phyloP scores from a whole-genome alignment of 2,113 vertebrate genomes.

The Camelus bactrianus region DNA sequence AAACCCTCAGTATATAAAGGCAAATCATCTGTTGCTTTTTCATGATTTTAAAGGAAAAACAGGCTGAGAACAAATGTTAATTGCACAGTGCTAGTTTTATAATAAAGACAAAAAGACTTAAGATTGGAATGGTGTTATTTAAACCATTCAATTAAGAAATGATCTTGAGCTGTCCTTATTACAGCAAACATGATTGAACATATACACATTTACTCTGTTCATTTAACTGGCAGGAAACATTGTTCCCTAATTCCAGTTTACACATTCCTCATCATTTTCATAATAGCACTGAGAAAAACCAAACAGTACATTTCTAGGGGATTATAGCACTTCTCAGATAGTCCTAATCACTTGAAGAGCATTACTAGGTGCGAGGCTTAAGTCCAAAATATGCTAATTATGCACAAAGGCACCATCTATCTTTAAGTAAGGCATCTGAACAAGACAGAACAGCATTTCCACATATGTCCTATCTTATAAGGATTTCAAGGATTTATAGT shows the following conservation, averaged over 20 bases:
- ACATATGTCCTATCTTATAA: not conserved
- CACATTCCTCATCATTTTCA: constrained; percentile 69
- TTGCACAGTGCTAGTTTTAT: not conserved
- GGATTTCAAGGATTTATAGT: constrained; percentile 38
- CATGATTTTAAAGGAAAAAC: constrained; percentile 25
- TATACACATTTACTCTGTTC: constrained; percentile 58
- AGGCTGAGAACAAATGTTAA: constrained; percentile 23
- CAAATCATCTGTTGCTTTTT: not conserved
- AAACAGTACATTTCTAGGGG: constrained; percentile 58
- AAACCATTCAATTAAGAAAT: constrained; percentile 62
- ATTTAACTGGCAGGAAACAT: constrained; percentile 54
- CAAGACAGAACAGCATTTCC: constrained; percentile 43
- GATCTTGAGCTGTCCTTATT: not conserved
- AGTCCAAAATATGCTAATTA: constrained; percentile 63
- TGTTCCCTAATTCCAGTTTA: constrained; percentile 65
- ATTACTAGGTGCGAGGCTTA: constrained; percentile 45
- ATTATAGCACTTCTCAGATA: constrained; percentile 68
- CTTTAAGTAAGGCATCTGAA: constrained; percentile 24
- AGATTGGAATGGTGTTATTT: not conserved
- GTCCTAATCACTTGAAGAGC: constrained; percentile 59
- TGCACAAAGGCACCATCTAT: constrained; percentile 4
- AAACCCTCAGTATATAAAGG: not conserved
- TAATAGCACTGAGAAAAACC: constrained; percentile 63
- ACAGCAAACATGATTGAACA: constrained; percentile 54
- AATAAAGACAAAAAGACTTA: constrained; percentile 12